Conservation (phyloP, 2,113 vertebrate genomes). For the Aspidoscelis tigris region DNA sequence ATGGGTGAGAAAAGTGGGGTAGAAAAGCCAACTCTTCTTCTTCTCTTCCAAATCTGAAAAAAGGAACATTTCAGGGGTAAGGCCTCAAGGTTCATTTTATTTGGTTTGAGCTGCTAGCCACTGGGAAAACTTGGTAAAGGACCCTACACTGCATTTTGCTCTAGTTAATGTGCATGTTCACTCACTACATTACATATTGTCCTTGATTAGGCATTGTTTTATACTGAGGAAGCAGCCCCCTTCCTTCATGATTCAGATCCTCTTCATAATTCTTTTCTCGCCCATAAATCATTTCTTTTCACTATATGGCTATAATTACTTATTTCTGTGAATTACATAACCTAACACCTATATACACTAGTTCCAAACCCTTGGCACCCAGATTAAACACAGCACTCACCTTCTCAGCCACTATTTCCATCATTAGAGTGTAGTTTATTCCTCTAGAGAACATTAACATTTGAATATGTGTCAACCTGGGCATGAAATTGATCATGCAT, state of each 20-base stretch:
- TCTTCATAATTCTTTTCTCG: slow-evolving; percentile 59
- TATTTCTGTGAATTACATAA: slow-evolving; percentile 66
- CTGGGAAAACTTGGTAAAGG: slow-evolving; percentile 50
- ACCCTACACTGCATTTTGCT: slow-evolving; percentile 28
- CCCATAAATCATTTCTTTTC: slow-evolving; percentile 65
- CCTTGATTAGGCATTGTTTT: slow-evolving; percentile 72
- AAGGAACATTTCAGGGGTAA: slow-evolving; percentile 40
- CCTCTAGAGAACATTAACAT: slow-evolving; percentile 77
- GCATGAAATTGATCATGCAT: slow-evolving; percentile 74
- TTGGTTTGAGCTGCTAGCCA: slow-evolving; percentile 40
- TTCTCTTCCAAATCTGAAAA: neutral
- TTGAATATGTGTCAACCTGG: slow-evolving; percentile 78
- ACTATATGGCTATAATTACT: slow-evolving; percentile 66
- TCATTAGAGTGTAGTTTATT: slow-evolving; percentile 79
- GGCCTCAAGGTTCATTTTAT: slow-evolving; percentile 30
- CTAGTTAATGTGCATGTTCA: slow-evolving; percentile 48
- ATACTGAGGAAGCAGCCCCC: slow-evolving; percentile 61
- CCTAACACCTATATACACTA: slow-evolving; percentile 69
- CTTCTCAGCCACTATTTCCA: slow-evolving; percentile 75
- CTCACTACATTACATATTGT: slow-evolving; percentile 34
- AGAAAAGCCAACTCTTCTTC: too few species aligned
- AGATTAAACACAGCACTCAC: slow-evolving; percentile 74
- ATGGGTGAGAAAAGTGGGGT: too few species aligned
- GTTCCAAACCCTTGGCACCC: slow-evolving; percentile 69
- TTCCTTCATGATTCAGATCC: slow-evolving; percentile 58